Evolutionary conservation across 2,888 invertebrate genomes (phyloP), one percentile per base, ranked within the genome.

Genomic region (Drosophila paracracens): DNA sequence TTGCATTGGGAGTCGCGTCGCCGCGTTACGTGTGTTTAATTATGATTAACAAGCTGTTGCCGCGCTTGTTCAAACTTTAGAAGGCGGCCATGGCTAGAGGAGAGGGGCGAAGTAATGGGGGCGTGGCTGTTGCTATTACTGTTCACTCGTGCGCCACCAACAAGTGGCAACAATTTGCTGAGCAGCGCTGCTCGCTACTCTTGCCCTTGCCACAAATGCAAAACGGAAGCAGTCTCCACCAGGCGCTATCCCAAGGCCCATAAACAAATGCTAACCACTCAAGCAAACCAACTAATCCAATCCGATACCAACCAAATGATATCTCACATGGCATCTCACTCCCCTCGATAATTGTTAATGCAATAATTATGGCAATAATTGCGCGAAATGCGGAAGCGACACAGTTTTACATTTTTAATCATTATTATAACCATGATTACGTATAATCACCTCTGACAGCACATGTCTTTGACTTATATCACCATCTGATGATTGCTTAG

Each of bases 1-100:
- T 85, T 82, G 83, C 90, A 29, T 43, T 56, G 61, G 11, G 33
- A 70, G 53, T 66, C 81, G 68, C 72, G 65, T 25, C 18, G 25
- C 11, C 18, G 36, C 57, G 64, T 81, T 85, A 82, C 81, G 86
- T 81, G 83, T 74, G 57, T 72, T 74, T 89, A 85, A 88, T 89
- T 85, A 79, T 74, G 79, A 74, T 82, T 76, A 85, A 79, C 76
- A 70, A 71, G 60, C 72, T 87, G 68, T 56, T 74, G 77, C 59
- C 74, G 54, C 68, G 31, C 60, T 72, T 67, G 68, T 61, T 51
- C 36, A 21, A 43, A 29, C n/a, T 29, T n/a, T n/a, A 5, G 36
- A 13, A 5, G 56, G 1, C 10, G 40, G 18, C 8, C 13, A 18
- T 1, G 29, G n/a, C 43, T 21, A 43, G 5, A 43, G 46, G 36